These are phyloP conservation scores for Resseliella maxima DNA, from an alignment of 2,888 invertebrate genomes.

Conservation along the genomic window DNA sequence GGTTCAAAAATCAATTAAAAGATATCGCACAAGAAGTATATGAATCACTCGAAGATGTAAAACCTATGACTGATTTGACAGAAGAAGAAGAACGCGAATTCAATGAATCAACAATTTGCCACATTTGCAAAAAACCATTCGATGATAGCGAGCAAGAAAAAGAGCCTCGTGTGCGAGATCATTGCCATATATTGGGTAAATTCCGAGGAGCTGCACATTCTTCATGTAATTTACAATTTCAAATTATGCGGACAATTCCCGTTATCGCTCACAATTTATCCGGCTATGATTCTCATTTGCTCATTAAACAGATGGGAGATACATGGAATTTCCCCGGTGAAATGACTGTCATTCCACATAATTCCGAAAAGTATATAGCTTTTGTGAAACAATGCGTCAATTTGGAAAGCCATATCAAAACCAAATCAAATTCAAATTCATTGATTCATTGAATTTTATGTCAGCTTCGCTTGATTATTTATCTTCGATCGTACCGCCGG, in stretches of 20 bases:
- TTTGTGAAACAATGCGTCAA: not conserved
- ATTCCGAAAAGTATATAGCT: not conserved
- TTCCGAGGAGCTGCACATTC: constrained; percentile 56
- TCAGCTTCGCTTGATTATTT: not conserved
- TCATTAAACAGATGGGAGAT: not conserved
- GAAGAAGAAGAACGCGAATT: not conserved
- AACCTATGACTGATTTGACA: not conserved
- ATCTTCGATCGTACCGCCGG: too few relatives aligned
- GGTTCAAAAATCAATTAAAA: constrained; percentile 43
- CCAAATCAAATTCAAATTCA: not conserved
- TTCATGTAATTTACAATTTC: not conserved
- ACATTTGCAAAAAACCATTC: too few relatives aligned
- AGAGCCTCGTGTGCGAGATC: constrained; percentile 58
- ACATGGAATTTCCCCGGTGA: not conserved
- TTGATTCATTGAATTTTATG: constrained; percentile 23
- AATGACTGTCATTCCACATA: not conserved
- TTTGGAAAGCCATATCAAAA: too few relatives aligned
- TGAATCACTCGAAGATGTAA: not conserved
- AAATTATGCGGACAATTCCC: not conserved
- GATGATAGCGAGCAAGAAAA: too few relatives aligned
- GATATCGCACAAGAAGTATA: not conserved
- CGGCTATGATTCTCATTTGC: not conserved
- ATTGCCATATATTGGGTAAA: constrained; percentile 59
- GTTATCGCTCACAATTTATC: not conserved
- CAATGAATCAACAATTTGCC: not conserved